These are phyloP conservation scores for Holothuria scabra DNA, from an alignment of 53 echinoderm and acorn worm genomes.

Conservation along the genomic window DNA sequence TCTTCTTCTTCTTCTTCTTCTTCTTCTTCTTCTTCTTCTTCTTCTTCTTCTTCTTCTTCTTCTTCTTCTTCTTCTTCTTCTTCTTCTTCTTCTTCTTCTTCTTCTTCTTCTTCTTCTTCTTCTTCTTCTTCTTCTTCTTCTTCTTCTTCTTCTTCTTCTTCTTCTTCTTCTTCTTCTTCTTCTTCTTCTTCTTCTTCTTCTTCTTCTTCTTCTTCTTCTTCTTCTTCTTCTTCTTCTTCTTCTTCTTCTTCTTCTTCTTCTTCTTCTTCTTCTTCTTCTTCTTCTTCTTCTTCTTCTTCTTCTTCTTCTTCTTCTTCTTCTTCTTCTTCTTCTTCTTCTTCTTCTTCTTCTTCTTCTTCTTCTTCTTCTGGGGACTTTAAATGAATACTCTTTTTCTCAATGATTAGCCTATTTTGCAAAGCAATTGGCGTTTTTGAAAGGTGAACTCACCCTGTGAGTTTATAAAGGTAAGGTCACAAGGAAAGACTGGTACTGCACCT, in stretches of 20 bases:
- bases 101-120: neutral
- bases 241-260: neutral
- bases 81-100: neutral
- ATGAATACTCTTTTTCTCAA: too few relatives aligned
- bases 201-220: neutral
- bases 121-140: slow-evolving; percentile 40
- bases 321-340: neutral
- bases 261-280: slow-evolving; percentile 31
- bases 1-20: slow-evolving; percentile 40
- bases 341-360: neutral
- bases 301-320: neutral
- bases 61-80: neutral
- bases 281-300: neutral
- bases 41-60: neutral
- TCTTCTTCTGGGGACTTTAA: neutral
- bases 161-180: slow-evolving; percentile 23
- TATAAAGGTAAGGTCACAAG: too few relatives aligned
- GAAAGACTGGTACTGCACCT: too few relatives aligned
- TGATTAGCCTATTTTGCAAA: too few relatives aligned
- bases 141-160: slow-evolving; percentile 40
- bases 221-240: neutral
- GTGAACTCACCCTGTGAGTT: too few relatives aligned
- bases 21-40: slow-evolving; percentile 26
- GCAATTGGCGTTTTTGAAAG: too few relatives aligned
- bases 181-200: neutral